Conservation (phyloP, 1,140 invertebrate genomes). For the Lepidurus apus region DNA sequence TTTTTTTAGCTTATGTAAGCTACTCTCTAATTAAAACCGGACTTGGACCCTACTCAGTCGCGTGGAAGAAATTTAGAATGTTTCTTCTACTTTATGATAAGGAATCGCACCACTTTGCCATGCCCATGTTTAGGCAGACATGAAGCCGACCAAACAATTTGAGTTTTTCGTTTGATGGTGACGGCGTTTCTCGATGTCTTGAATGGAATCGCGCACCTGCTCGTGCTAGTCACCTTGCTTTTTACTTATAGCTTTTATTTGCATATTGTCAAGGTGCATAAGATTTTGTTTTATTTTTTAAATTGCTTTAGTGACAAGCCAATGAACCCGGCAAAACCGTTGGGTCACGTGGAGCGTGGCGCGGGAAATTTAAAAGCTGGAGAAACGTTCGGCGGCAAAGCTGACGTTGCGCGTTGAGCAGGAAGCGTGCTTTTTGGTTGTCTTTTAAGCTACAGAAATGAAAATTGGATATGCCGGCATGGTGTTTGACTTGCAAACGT, state of each 20-base stretch:
- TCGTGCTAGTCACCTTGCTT: background rate
- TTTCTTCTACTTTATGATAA: background rate
- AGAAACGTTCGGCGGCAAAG: background rate
- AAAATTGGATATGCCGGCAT: background rate
- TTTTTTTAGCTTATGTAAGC: background rate
- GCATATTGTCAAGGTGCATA: background rate
- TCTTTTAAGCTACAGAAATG: background rate
- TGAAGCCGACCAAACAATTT: background rate
- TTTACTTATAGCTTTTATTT: background rate
- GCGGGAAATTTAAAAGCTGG: background rate
- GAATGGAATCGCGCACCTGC: background rate
- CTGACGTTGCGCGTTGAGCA: background rate
- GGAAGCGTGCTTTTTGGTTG: background rate
- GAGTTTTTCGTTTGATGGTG: background rate
- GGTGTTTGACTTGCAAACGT: background rate
- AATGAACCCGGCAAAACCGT: background rate
- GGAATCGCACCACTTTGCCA: no score
- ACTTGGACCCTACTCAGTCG: background rate
- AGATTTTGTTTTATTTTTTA: background rate
- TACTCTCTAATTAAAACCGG: background rate
- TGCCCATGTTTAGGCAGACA: no score
- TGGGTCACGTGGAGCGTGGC: background rate
- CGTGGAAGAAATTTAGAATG: constrained; percentile 3
- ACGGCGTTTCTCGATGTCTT: background rate
- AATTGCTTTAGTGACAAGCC: background rate